Evolutionary conservation across 2,797 vertebrate species (phyloP), one percentile per base, ranked within the genome.

Genomic region (Gastrophryne carolinensis): DNA sequence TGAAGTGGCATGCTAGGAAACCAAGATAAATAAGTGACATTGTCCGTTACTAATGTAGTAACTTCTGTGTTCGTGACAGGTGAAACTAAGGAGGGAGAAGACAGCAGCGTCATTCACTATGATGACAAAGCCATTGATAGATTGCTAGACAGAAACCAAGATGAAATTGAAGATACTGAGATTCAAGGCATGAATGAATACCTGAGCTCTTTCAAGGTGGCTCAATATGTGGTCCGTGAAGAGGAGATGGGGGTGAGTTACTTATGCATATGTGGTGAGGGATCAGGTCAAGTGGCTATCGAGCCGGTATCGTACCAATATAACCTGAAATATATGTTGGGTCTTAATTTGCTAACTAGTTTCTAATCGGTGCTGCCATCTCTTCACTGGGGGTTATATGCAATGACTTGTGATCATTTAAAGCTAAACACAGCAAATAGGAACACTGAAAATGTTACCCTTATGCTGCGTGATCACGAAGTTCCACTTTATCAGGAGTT

Each of bases 151-250:
- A 89, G 97, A 41, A 96, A 99, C 87, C 97, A 96, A 88, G 95
- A 95, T 72, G 96, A 94, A 82, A 97, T 94, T 0, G 97, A 98
- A 10, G 97, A 99, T 83, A 97, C 96, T 0, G 97, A 99, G 85
- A 86, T 98, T 54, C 97, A 98, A 89, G 98, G 95, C 89, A 99
- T 99, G 98, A 99, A 99, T 58, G 97, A 99, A 61, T 99, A 99
- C 87, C 92, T 99, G 83, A 99, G 98, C 83, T 99, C 98, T 19
- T 99, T 99, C 83, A 99, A 99, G 82, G 97, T 99, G 83, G 98
- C 98, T 24, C 97, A 99, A 82, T 99, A 99, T 67, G 96, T 99
- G 79, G 98, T 99, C 24, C 95, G 97, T 80, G 98, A 99, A 73
- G 98, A 99, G 82, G 98, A 98, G 0, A 98, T 98, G 83, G 96